Evolutionary conservation across 2,113 vertebrate species (phyloP).

Genomic region (Heliornis fulica): DNA sequence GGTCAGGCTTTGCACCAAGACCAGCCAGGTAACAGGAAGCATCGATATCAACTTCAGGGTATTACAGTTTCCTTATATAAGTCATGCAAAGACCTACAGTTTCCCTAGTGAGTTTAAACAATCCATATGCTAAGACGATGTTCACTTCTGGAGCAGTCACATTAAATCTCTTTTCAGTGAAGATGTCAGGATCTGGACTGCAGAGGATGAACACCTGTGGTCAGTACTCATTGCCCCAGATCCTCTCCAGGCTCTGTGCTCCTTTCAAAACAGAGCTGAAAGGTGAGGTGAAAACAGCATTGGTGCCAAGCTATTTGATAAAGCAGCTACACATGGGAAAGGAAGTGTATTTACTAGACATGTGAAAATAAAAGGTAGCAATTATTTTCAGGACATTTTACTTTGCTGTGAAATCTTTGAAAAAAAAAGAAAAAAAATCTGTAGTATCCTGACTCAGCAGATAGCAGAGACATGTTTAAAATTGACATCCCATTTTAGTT

Average conservation of each 20-base stretch:
- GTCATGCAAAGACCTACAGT: background rate
- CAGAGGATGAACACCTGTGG: background rate
- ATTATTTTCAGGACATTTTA: background rate
- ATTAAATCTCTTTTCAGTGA: background rate
- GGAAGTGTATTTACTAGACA: background rate
- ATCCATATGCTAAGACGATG: background rate
- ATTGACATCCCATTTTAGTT: background rate
- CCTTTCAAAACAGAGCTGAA: background rate
- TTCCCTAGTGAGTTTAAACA: background rate
- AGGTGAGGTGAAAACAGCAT: background rate
- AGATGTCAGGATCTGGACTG: background rate
- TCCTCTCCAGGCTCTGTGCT: background rate
- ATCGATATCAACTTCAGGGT: background rate
- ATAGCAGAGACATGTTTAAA: background rate
- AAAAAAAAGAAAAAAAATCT: background rate
- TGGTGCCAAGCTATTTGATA: background rate
- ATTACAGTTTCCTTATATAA: background rate
- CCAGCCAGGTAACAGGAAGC: background rate
- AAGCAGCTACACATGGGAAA: background rate
- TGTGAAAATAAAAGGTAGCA: background rate
- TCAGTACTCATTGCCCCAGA: rapidly evolving
- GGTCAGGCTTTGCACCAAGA: background rate
- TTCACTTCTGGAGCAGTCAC: background rate
- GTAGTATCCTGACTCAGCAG: background rate
- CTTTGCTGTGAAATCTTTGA: background rate